Evolutionary conservation across 2,888 invertebrate genomes (phyloP), one percentile per base, ranked within the genome.

Genomic region (Apotomis turbidana): DNA sequence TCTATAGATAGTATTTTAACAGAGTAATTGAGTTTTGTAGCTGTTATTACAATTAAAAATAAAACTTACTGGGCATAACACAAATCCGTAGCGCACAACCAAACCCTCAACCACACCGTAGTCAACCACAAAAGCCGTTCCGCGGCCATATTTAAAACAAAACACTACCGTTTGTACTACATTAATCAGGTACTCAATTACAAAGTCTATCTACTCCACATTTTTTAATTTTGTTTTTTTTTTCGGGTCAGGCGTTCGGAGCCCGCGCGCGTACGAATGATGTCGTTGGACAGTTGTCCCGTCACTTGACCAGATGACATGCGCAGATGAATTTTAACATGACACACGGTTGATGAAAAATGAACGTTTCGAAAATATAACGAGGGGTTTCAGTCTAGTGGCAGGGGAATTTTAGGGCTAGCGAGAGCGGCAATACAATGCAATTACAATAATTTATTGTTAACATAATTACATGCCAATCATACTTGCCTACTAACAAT

Each of bases 51-150:
- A 41, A 6, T 6, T 41, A 41, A 6, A 41, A 6, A 41, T 41
- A 41, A 41, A 70, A 91, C 93, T 93, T 85, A 94, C 94, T 93
- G 93, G 70, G 94, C 92, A 79, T 92, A 93, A 77, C 94, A 94
- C 5, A 94, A 80, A 74, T 94, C 93, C 2, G 93, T 88, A 10
- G 93, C 92, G 54, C 89, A 90, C 15, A 93, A 83, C 89, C 92
- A 91, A 0, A 93, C 82, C 15, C 90, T 85, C 46, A 92, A 81
- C 55, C 91, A 83, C 64, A 87, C 88, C 36, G 90, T 91, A 5
- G 87, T 84, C 61, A 89, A 61, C 89, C 93, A 93, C 64, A 93
- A 76, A 6, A 90, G 79, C 71, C 79, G 87, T 63, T 85, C 85
- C 12, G 90, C 90, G 36, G 87, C 90, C 93, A 93, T 93, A 75